Evolutionary conservation across 2,888 invertebrate genomes (phyloP).

Genomic region (Lordiphosa fenestrarum): DNA sequence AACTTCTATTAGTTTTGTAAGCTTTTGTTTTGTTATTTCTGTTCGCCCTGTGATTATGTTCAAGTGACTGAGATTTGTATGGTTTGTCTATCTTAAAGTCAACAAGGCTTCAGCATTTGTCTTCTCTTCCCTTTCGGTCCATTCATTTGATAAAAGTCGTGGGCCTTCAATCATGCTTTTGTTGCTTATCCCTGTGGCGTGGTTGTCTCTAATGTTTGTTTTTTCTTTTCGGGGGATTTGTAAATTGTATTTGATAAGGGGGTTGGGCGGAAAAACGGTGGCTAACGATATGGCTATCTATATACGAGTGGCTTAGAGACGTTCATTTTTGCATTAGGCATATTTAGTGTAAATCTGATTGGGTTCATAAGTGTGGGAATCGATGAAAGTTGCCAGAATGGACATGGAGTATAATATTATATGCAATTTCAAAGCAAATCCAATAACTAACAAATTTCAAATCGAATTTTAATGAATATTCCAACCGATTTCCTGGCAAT

Average conservation of each 20-base stretch:
- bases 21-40: conserved; percentile 11
- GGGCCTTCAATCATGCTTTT: conserved; percentile 69
- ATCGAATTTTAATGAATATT: conserved; percentile 3
- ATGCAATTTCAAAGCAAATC: too few relatives aligned
- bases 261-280: conserved; percentile 23
- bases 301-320: conserved; percentile 35
- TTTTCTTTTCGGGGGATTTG: conserved; percentile 54
- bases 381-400: too few relatives aligned
- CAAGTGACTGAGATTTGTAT: conserved; percentile 67
- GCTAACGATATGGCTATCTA: conserved; percentile 23
- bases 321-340: conserved; percentile 61
- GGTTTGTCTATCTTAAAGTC: conserved; percentile 63
- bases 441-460: too few relatives aligned
- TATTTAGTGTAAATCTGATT: conserved; percentile 51
- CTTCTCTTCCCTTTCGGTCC: conserved; percentile 35
- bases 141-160: conserved; percentile 68
- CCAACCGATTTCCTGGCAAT: not conserved
- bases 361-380: conserved; percentile 16
- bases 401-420: too few relatives aligned
- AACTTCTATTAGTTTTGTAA: conserved; percentile 13
- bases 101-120: conserved; percentile 35
- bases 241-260: conserved; percentile 67
- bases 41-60: conserved; percentile 65
- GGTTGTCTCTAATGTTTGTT: conserved; percentile 20
- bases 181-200: conserved; percentile 36